Evolutionary conservation across 2,797 vertebrate genomes (phyloP).

Genomic region (Betta splendens): DNA sequence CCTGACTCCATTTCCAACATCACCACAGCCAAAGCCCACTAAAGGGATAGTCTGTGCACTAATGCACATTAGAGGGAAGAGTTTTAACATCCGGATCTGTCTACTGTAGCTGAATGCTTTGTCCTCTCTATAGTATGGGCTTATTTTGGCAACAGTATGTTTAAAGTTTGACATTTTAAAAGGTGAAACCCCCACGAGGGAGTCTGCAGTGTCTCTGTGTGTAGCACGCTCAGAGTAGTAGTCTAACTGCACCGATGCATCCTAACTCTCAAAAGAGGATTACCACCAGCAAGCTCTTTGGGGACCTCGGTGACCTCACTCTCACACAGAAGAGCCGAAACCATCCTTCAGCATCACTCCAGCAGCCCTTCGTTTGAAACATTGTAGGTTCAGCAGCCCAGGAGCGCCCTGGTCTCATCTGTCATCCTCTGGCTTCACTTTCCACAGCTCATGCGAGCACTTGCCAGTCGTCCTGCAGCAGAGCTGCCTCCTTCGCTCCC

Average conservation of each 20-base stretch:
- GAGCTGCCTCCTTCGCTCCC: conserved; percentile 19
- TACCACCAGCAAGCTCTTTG: conserved; percentile 71
- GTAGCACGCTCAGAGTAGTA: conserved; percentile 54
- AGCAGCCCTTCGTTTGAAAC: conserved; percentile 30
- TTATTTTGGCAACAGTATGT: background rate
- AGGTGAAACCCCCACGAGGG: background rate
- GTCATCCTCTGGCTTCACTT: conserved; percentile 37
- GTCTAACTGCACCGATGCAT: conserved; percentile 69
- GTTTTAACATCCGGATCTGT: background rate
- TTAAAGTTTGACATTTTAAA: background rate
- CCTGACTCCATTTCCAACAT: conserved; percentile 59
- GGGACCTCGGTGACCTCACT: conserved; percentile 72
- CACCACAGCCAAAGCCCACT: conserved; percentile 25
- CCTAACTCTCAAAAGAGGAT: conserved; percentile 82
- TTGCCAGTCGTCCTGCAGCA: conserved; percentile 25
- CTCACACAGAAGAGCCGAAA: conserved; percentile 58
- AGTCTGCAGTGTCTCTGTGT: conserved; percentile 10
- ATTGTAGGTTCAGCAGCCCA: conserved; percentile 54
- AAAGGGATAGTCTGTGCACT: conserved; percentile 19
- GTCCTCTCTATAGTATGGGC: background rate
- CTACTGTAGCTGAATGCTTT: background rate
- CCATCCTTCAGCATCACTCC: conserved; percentile 63
- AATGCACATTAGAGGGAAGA: conserved; percentile 5
- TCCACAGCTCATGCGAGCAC: conserved; percentile 7
- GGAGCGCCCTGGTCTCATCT: conserved; percentile 12